Percentiles rank a stretch among this genome's conserved stretches.
Evolutionary conservation across 2,888 invertebrate genomes (phyloP).

Genomic region (Acleris literana): DNA sequence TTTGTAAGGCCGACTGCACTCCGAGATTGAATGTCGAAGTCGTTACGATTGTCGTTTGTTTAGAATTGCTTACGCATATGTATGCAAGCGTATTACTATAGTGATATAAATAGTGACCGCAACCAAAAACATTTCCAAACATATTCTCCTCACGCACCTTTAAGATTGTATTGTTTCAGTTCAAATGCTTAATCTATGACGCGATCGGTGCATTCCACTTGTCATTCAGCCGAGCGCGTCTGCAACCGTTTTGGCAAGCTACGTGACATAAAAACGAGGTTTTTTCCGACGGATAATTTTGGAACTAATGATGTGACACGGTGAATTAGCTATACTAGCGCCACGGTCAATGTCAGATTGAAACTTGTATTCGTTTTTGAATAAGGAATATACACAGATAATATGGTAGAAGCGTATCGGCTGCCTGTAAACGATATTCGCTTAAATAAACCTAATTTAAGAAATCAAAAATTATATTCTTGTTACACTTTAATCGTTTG

Average conservation of each 20-base stretch:
- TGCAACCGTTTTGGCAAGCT: constrained; percentile 64
- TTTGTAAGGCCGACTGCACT: no score
- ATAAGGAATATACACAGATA: not conserved
- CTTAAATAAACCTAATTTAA: not conserved
- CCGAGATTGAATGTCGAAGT: no score
- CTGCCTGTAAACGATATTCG: no score
- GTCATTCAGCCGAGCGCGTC: constrained; percentile 41
- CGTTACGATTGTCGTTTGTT: no score
- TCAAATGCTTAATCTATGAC: constrained; percentile 76
- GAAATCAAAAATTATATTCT: no score
- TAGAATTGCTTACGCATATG: no score
- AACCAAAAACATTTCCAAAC: not conserved
- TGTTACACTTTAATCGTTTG: no score
- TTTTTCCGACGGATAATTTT: constrained; percentile 15
- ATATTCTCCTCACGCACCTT: constrained; percentile 65
- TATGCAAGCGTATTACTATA: not conserved
- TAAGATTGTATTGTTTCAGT: constrained; percentile 76
- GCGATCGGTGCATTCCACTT: constrained; percentile 58
- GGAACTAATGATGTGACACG: constrained; percentile 5
- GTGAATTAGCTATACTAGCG: not conserved
- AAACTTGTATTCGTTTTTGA: no score
- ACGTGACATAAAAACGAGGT: constrained; percentile 2
- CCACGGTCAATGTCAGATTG: not conserved
- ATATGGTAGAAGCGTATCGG: not conserved
- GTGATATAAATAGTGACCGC: not conserved